Percentiles rank a stretch among this genome's conserved stretches.
These are phyloP conservation scores for Palythoa grandiflora DNA, from an alignment of 92 coral and sea anemone genomes.

Conservation along the genomic window DNA sequence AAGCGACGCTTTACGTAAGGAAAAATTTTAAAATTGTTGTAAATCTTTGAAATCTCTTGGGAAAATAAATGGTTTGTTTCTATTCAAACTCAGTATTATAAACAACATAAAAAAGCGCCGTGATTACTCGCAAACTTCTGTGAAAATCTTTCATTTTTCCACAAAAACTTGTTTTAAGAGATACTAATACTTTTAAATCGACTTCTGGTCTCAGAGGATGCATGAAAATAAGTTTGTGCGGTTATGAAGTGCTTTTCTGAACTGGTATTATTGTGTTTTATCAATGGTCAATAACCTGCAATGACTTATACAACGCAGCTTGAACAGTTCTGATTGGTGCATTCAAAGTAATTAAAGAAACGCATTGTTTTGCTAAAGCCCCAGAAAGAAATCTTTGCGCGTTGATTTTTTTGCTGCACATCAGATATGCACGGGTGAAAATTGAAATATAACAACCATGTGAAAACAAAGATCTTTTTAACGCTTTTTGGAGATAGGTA, in stretches of 20 bases:
- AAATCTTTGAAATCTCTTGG: slow-evolving; percentile 10
- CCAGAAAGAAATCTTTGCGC: slow-evolving; percentile 28
- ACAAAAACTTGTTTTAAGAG: not conserved
- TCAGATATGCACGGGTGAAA: slow-evolving; percentile 10
- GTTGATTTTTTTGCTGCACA: slow-evolving; percentile 29
- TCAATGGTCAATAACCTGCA: slow-evolving; percentile 33
- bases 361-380: slow-evolving; percentile 25
- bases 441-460: not conserved
- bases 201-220: not conserved
- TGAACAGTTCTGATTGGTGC: slow-evolving; percentile 24
- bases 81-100: not conserved
- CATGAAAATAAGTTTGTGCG: not conserved
- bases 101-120: not conserved
- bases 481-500: not conserved
- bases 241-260: not conserved
- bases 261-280: slow-evolving; percentile 27
- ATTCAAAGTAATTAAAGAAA: slow-evolving; percentile 16
- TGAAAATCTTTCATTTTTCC: not conserved
- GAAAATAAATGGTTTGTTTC: slow-evolving; percentile 10
- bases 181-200: not conserved
- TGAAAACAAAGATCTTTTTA: not conserved
- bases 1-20: slow-evolving; percentile 22
- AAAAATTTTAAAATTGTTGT: slow-evolving; percentile 28
- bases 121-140: not conserved
- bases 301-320: slow-evolving; percentile 32